Base-by-base conservation (phyloP, 2,797 vertebrate genomes). In the Danio aesculapii region DNA sequence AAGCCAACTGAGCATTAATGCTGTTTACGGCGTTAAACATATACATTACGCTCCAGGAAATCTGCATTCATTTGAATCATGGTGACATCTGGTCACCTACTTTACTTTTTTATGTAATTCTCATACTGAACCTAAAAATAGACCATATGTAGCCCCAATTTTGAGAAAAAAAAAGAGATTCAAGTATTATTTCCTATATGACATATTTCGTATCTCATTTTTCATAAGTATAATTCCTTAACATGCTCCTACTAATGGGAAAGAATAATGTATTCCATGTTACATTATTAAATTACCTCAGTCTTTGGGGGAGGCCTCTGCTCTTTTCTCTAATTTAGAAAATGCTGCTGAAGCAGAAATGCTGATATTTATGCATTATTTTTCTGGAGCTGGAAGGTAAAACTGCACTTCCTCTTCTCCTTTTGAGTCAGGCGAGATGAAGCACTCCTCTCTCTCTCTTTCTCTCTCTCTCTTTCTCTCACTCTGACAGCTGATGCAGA, bases 301-400 rank as follows among this genome's bases (percentile, higher is more conserved):
- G 63, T 67, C 19, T 68, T 68, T 49, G 17, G 11, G 55, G n/a
- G 16, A 70, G n/a, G 11, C 21, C 14, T 19, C n/a, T 52, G 44
- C 8, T 52, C 16, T 58, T 69, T 50, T 59, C 10, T 70, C 16
- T 70, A 50, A 59, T 59, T 67, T 69, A 21, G 11, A 47, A 43
- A 78, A 61, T 0, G n/a, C 66, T 69, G 19, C 13, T 59, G 7
- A 67, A 47, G 76, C 64, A 78, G 43, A 59, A 68, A 69, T 30
- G 82, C 69, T 86, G 86, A 84, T 84, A 86, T 79, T 83, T 88
- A 84, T 75, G 79, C 81, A 78, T 88, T 87, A 86, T 89, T 84
- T 49, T 84, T 69, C 75, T 75, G 79, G 73, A 5, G 70, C 69
- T 89, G 77, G 77, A 84, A 87, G 85, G 82, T 76, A 84, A 83